phyloP scores from a whole-genome alignment of 2,113 vertebrate species.

The Alosa alosa region DNA sequence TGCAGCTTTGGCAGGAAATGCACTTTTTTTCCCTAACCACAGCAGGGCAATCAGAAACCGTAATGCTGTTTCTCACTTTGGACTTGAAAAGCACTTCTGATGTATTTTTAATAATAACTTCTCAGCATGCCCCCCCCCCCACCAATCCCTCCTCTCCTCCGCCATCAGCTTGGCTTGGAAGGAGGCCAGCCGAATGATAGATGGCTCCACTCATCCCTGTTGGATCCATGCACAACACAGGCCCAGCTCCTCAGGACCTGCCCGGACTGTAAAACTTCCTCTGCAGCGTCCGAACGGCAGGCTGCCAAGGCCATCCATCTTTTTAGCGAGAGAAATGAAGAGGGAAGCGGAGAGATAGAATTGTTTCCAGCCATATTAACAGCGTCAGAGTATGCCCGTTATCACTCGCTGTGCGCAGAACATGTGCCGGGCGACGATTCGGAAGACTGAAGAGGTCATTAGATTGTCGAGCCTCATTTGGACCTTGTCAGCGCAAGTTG shows the following conservation, averaged over 20 bases:
- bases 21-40: not conserved
- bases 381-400: not conserved
- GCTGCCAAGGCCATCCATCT: not conserved
- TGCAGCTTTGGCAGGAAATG: not conserved
- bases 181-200: slow-evolving; percentile 52
- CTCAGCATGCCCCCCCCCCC: slow-evolving; percentile 29
- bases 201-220: slow-evolving; percentile 48
- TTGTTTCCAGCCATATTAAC: not conserved
- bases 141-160: not conserved
- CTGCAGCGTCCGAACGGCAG: slow-evolving; percentile 21
- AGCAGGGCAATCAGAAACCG: slow-evolving; percentile 18
- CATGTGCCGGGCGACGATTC: not conserved
- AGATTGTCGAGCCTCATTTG: slow-evolving; percentile 10
- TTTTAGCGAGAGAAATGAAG: not conserved
- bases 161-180: slow-evolving; percentile 46
- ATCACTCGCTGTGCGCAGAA: not conserved
- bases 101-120: slow-evolving; percentile 57
- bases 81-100: slow-evolving; percentile 52
- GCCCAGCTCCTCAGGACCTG: slow-evolving; percentile 34
- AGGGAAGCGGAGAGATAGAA: slow-evolving; percentile 3
- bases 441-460: slow-evolving; percentile 13
- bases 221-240: slow-evolving; percentile 35
- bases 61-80: slow-evolving; percentile 24
- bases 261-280: slow-evolving; percentile 34
- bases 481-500: not conserved